A percentile compares a stretch with the other conserved stretches of the same genome.
phyloP scores from a whole-genome alignment of 2,888 invertebrate genomes.

The Stenichneumon culpator region DNA sequence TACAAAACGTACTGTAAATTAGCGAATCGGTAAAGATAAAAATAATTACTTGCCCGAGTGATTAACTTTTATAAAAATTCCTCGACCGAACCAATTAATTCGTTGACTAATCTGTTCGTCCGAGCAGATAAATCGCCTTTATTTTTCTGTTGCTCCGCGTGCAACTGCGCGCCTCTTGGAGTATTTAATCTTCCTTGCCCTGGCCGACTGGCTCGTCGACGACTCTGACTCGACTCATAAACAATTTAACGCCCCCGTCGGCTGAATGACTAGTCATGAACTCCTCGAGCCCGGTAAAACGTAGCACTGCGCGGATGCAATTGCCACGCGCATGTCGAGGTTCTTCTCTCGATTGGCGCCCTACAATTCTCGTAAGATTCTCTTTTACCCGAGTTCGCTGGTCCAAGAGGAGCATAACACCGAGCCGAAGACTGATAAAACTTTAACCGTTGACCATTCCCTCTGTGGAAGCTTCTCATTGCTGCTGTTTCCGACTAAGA shows the following conservation, averaged over 20 bases:
- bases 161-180: neutral
- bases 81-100: no score
- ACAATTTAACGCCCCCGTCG: conserved; percentile 35
- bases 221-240: conserved; percentile 25
- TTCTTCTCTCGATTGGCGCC: conserved; percentile 11
- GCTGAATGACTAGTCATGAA: conserved; percentile 34
- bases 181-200: neutral
- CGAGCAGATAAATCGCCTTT: neutral
- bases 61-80: no score
- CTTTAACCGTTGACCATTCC: conserved; percentile 61
- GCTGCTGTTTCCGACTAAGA: neutral
- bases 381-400: conserved; percentile 16
- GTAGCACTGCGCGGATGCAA: neutral
- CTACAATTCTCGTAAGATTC: conserved; percentile 33
- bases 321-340: conserved; percentile 3
- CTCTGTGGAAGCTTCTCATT: conserved; percentile 19
- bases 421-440: conserved; percentile 62
- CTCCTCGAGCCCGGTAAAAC: neutral
- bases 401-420: conserved; percentile 36
- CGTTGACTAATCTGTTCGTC: neutral
- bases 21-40: neutral
- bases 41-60: neutral
- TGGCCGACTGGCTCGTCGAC: conserved; percentile 11
- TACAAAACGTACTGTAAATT: neutral
- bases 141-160: neutral